A percentile compares a stretch with the other conserved stretches of the same genome.
phyloP scores from a whole-genome alignment of 1,140 invertebrate genomes.

The Brachionus plicatilis region DNA sequence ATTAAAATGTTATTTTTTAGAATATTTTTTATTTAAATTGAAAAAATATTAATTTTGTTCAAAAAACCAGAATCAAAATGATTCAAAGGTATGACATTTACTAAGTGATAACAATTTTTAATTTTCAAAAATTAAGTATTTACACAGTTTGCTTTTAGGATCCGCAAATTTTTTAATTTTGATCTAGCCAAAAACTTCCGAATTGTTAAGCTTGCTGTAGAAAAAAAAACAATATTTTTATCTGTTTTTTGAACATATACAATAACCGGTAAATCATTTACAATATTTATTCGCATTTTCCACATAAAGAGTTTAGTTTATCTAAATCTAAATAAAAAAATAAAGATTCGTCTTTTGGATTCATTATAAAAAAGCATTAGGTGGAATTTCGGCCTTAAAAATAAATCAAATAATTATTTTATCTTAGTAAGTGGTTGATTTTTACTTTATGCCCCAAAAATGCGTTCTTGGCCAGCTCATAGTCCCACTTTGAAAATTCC shows the following conservation, averaged over 20 bases:
- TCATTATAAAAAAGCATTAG: background rate
- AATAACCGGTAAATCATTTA: slow-evolving; percentile 27
- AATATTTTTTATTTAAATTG: background rate
- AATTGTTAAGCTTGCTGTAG: background rate
- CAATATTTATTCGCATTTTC: background rate
- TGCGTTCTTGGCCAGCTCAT: background rate
- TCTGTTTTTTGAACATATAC: background rate
- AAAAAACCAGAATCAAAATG: background rate
- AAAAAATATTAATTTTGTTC: background rate
- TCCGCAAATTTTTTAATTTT: background rate
- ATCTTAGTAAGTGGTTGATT: background rate
- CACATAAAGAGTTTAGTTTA: background rate
- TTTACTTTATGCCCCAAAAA: background rate
- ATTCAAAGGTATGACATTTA: background rate
- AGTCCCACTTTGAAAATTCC: slow-evolving; percentile 21
- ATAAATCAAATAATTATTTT: background rate
- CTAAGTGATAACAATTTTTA: background rate
- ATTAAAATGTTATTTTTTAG: background rate
- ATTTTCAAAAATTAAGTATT: background rate
- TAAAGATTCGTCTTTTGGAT: background rate
- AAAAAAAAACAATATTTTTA: background rate
- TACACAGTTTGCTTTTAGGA: background rate
- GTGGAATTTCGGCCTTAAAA: background rate
- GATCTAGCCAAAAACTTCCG: background rate
- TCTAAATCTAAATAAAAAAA: background rate